These are phyloP conservation scores for Choristoneura fumiferana DNA, from an alignment of 1,140 invertebrate genomes.

Conservation along the genomic window DNA sequence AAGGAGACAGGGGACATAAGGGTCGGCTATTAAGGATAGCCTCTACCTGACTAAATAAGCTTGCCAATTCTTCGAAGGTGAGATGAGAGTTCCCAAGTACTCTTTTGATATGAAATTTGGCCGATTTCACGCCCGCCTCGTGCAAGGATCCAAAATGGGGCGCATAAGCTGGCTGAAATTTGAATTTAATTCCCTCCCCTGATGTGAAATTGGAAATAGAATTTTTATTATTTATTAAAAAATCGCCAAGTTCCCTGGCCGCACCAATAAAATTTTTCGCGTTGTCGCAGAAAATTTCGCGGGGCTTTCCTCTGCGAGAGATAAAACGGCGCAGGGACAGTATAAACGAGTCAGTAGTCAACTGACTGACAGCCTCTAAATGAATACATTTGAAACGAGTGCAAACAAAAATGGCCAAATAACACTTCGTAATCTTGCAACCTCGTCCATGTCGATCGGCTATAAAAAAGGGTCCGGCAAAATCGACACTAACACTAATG, in stretches of 20 bases:
- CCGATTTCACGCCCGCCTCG: no score
- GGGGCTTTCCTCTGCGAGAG: conserved; percentile 31
- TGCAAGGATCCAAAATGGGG: no score
- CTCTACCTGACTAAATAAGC: conserved; percentile 14
- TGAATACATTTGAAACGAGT: conserved; percentile 30
- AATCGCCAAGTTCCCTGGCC: no score
- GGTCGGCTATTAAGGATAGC: conserved; percentile 21
- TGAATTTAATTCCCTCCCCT: no score
- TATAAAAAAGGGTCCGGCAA: conserved; percentile 30
- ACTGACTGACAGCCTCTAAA: conserved; percentile 28
- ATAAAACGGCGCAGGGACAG: conserved; percentile 30
- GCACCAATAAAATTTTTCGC: conserved; percentile 21
- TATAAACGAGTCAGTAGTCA: conserved; percentile 31
- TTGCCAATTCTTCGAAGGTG: conserved; percentile 14
- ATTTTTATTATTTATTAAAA: no score
- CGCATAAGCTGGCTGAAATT: no score
- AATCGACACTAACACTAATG: conserved; percentile 21
- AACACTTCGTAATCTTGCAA: conserved; percentile 22
- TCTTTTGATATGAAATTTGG: no score
- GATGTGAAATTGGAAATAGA: no score
- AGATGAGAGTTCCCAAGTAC: conserved; percentile 1
- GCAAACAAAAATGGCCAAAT: conserved; percentile 32
- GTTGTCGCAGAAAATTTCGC: conserved; percentile 26
- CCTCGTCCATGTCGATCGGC: conserved; percentile 26
- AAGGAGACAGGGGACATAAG: conserved; percentile 20